Evolutionary conservation across 1,140 invertebrate genomes (phyloP), one percentile per base, ranked within the genome.

Genomic region (Proctacanthus coquilletti): DNA sequence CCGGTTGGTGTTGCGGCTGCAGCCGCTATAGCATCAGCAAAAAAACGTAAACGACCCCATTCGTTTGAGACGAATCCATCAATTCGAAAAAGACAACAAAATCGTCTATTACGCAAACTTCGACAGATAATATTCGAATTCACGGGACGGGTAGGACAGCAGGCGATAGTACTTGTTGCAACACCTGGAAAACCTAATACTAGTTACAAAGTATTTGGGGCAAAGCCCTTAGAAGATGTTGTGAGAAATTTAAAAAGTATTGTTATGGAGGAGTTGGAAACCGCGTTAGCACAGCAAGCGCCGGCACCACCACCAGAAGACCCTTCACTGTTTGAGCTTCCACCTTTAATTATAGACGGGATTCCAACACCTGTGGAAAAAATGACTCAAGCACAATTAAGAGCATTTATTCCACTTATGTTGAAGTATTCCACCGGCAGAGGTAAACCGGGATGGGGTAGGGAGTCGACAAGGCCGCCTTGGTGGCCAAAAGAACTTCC

Each of bases 1-100:
- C 89, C 92, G 0, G 82, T 95, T 40, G 92, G 93, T 17, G 88
- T 97, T 54, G 93, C 92, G 9, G 92, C 92, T 14, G 92, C 92
- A 4, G 92, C 92, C 18, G 92, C 92, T 11, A 96, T 97, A 47
- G 86, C 89, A 5, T 93, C 91, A 11, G 86, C 88, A 0, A 95
- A 94, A 58, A 96, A 95, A 54, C 71, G 91, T 44, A 94, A 94
- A 68, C 66, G 91, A 49, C 88, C 88, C 21, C 91, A 96, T 64
- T 86, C 86, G 49, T 97, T 97, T 65, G 92, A 97, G 68, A 96
- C 92, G 36, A 96, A 97, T 72, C 92, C 93, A 5, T 95, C 91
- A 27, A 89, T 95, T 37, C 69, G 92, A 44, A 95, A 96, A 64
- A 66, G 93, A 41, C 93, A 96, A 64, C 91, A 96, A 64, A 97